phyloP scores from a whole-genome alignment of 2,113 vertebrate genomes.

The Corythaixoides concolor region DNA sequence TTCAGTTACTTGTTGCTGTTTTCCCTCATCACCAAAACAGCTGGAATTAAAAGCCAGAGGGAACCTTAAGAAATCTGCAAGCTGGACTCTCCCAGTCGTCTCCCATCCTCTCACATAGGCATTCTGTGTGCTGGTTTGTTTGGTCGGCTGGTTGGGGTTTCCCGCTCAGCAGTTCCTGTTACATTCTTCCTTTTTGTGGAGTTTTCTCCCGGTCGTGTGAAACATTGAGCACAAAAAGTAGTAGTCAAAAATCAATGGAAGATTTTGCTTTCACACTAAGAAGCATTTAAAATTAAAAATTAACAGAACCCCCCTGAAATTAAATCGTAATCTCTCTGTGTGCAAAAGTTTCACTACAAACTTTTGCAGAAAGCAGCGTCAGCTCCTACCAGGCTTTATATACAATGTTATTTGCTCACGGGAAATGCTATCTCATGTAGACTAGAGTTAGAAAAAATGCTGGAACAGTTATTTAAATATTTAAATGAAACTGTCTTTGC shows the following conservation, averaged over 20 bases:
- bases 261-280: not conserved
- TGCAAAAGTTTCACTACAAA: not conserved
- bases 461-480: not conserved
- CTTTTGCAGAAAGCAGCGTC: not conserved
- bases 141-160: not conserved
- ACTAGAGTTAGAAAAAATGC: not conserved
- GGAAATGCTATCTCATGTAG: not conserved
- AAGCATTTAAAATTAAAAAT: not conserved
- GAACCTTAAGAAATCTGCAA: conserved; percentile 10
- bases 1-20: not conserved
- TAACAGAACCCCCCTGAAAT: not conserved
- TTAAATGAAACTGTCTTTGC: not conserved
- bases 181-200: not conserved
- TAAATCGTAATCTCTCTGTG: not conserved
- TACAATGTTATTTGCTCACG: not conserved
- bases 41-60: conserved; percentile 33
- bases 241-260: not conserved
- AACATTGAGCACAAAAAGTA: not conserved
- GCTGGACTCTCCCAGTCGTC: not conserved
- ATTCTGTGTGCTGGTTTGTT: conserved; percentile 36
- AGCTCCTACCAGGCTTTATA: not conserved
- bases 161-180: not conserved
- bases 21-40: not conserved
- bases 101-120: not conserved
- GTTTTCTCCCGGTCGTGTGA: not conserved